Conservation (phyloP, 1,140 invertebrate species). For the Aleiodes sp. region DNA sequence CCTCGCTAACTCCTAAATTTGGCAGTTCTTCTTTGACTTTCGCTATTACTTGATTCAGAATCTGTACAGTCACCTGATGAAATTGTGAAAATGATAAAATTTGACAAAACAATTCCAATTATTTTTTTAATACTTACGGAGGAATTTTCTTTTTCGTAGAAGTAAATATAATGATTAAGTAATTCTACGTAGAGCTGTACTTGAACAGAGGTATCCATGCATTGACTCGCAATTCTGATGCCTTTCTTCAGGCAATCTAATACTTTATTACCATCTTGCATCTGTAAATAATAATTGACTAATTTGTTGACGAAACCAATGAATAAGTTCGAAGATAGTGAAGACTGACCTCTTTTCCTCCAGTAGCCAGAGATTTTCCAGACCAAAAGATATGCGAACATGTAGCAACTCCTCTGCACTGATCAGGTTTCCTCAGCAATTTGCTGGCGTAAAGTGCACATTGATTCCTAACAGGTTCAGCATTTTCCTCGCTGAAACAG, state of each 20-base stretch:
- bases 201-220: constrained; percentile 97
- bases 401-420: constrained; percentile 89
- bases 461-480: constrained; percentile 94
- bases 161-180: constrained; percentile 93
- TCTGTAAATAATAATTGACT: constrained; percentile 66
- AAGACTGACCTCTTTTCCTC: constrained; percentile 72
- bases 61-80: constrained; percentile 76
- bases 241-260: constrained; percentile 97
- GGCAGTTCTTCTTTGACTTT: constrained; percentile 94
- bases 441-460: constrained; percentile 95
- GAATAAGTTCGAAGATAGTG: too few relatives aligned
- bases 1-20: constrained; percentile 91
- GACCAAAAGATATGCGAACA: constrained; percentile 98
- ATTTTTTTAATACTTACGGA: constrained; percentile 67
- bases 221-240: constrained; percentile 93
- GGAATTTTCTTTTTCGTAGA: constrained; percentile 91
- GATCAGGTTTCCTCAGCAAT: constrained; percentile 97
- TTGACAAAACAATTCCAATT: background rate
- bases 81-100: constrained; percentile 59
- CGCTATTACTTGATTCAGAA: constrained; percentile 86
- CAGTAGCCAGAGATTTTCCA: constrained; percentile 77
- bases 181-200: constrained; percentile 95
- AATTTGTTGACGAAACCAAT: background rate
- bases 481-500: constrained; percentile 95
- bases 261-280: constrained; percentile 90